Evolutionary conservation across 2,113 vertebrate species (phyloP).

Genomic region (Phasianus colchicus): DNA sequence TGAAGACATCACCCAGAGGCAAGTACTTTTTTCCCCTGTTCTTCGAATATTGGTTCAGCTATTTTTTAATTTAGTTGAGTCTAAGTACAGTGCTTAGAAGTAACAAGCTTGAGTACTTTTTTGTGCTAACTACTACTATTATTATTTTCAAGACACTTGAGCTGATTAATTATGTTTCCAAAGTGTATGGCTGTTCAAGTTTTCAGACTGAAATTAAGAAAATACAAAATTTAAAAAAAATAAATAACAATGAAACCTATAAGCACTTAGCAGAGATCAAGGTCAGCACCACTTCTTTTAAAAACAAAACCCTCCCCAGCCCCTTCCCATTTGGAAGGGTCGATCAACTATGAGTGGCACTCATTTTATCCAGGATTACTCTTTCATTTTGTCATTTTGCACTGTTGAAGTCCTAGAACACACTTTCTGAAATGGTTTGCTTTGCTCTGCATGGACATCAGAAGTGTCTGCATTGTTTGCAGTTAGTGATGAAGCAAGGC

Average conservation of each 20-base stretch:
- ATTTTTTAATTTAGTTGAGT: slow-evolving; percentile 46
- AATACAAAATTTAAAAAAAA: not conserved
- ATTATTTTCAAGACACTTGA: slow-evolving; percentile 2
- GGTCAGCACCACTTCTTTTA: not conserved
- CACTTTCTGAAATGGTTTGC: not conserved
- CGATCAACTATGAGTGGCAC: not conserved
- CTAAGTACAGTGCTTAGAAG: slow-evolving; percentile 7
- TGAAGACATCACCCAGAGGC: not conserved
- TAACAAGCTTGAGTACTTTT: slow-evolving; percentile 10
- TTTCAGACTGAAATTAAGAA: not conserved
- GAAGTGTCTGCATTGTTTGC: not conserved
- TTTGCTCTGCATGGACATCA: not conserved
- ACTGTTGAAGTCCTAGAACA: not conserved
- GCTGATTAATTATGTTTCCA: not conserved
- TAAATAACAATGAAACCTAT: not conserved
- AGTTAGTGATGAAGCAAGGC: not conserved
- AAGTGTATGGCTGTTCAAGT: not conserved
- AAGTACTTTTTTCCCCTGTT: not conserved
- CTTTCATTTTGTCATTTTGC: not conserved
- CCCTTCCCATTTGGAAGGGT: not conserved
- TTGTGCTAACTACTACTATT: slow-evolving; percentile 11
- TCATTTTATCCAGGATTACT: not conserved
- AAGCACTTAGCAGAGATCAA: not conserved
- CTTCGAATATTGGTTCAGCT: not conserved
- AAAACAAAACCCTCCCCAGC: not conserved